Conservation (phyloP, 2,888 invertebrate genomes). For the Xestobium rufovillosum region DNA sequence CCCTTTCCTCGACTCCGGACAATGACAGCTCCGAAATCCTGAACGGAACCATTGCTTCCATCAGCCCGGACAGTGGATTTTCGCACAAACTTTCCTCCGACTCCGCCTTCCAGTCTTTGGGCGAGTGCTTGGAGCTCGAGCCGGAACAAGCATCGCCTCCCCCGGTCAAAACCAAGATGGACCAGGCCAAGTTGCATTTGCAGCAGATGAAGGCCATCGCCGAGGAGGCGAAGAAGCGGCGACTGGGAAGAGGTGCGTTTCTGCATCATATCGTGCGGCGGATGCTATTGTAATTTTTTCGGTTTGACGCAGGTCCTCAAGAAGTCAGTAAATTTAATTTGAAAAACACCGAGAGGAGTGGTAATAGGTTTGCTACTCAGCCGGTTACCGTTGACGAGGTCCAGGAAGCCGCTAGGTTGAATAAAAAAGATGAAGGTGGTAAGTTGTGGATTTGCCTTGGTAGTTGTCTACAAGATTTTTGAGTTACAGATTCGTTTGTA, state of each 20-base stretch:
- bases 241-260: constrained; percentile 43
- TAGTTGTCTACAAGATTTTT: too few species aligned
- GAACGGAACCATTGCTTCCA: constrained; percentile 33
- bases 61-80: constrained; percentile 52
- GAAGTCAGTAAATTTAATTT: constrained; percentile 16
- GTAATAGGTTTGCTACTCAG: constrained; percentile 57
- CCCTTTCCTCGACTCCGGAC: constrained; percentile 31
- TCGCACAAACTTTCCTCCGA: constrained; percentile 46
- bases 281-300: neutral
- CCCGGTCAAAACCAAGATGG: constrained; percentile 25
- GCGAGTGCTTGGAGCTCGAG: constrained; percentile 39
- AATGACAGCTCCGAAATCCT: constrained; percentile 30
- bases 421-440: constrained; percentile 41
- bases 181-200: constrained; percentile 46
- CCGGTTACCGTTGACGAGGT: constrained; percentile 63
- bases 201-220: constrained; percentile 53
- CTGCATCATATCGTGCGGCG: neutral
- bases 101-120: constrained; percentile 47
- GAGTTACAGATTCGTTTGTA: too few species aligned
- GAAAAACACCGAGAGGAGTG: constrained; percentile 16
- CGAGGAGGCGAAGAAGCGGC: constrained; percentile 40
- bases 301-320: too few species aligned
- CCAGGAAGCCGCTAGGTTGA: constrained; percentile 42
- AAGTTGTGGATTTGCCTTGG: constrained; percentile 16
- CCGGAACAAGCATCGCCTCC: constrained; percentile 30